Evolutionary conservation across 2,113 vertebrate species (phyloP).

Genomic region (Actenoides lindsayi): DNA sequence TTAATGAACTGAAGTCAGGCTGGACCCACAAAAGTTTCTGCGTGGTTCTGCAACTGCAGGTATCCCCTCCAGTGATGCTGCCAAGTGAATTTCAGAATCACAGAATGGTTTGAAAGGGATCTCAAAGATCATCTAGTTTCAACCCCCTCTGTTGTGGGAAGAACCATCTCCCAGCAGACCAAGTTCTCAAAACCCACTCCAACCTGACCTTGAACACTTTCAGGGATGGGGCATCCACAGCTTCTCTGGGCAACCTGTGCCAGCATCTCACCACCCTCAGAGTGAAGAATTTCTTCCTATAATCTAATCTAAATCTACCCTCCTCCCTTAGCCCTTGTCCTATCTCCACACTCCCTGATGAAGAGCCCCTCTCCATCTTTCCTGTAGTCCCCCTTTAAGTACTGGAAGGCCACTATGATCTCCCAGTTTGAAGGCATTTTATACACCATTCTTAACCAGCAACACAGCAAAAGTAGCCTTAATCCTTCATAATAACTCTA

Average conservation of each 20-base stretch:
- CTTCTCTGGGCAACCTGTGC: too few relatives aligned
- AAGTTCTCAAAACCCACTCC: too few relatives aligned
- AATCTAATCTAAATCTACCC: background rate
- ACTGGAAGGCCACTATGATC: too few relatives aligned
- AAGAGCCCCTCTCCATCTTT: background rate
- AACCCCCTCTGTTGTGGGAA: too few relatives aligned
- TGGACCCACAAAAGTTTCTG: background rate
- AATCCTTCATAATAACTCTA: too few relatives aligned
- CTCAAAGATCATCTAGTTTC: too few relatives aligned
- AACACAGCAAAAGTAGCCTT: background rate
- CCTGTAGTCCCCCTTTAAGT: too few relatives aligned
- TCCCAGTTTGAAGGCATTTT: background rate
- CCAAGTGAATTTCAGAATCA: too few relatives aligned
- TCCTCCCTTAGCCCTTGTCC: background rate
- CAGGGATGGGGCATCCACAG: too few relatives aligned
- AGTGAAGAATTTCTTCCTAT: background rate
- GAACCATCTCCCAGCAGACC: too few relatives aligned
- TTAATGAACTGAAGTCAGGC: background rate
- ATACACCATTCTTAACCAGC: background rate
- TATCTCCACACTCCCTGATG: background rate
- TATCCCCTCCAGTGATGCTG: fast-evolving
- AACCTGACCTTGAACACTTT: too few relatives aligned
- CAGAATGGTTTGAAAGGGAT: too few relatives aligned
- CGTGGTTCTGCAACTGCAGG: background rate
- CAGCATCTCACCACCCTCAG: background rate